Evolutionary conservation across 2,797 vertebrate species (phyloP), one percentile per base, ranked within the genome.

Genomic region (Lacerta agilis): DNA sequence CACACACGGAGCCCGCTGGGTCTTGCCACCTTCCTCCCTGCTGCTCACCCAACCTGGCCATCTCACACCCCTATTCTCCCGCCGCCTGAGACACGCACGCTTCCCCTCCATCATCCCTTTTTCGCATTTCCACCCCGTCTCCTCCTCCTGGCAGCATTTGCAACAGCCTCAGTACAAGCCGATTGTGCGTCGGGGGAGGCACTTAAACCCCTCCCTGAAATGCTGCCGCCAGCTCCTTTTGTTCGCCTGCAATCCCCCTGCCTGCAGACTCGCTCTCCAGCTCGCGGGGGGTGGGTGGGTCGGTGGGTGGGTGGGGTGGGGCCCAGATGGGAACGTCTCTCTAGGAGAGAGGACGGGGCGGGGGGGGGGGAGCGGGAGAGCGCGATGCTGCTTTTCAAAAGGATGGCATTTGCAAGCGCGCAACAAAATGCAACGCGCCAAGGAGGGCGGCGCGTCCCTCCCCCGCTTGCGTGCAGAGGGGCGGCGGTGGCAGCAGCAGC

Each of bases 161-260:
- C 78, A 29, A 67, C 41, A n/a, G n/a, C 45, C n/a, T 25, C 11
- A 18, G 49, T 38, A 20, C 85, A 8, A 72, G 66, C n/a, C 55
- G 55, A 67, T 20, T 2, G 64, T 5, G 55, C 79, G 79, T 29
- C 55, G 23, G 64, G 75, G 66, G 81, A 80, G 83, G 61, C 72
- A 29, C 61, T 20, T 10, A 5, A 7, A 55, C 80, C 80, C 79
- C 86, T 58, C 80, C 80, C 86, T 41, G 58, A 64, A 79, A 55
- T 3, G 20, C 83, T 5, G 69, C 64, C 9, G 78, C 58, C n/a
- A 45, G 73, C 67, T 85, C 87, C 87, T 85, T 85, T 88, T 88
- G 87, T 88, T 88, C 69, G 25, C n/a, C 73, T 36, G 86, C 71
- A 43, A 25, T 29, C 61, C 33, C 3, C 45, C 36, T 29, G 66